Evolutionary conservation across 2,888 invertebrate species (phyloP), one percentile per base, ranked within the genome.

Genomic region (Coelinius sp.): DNA sequence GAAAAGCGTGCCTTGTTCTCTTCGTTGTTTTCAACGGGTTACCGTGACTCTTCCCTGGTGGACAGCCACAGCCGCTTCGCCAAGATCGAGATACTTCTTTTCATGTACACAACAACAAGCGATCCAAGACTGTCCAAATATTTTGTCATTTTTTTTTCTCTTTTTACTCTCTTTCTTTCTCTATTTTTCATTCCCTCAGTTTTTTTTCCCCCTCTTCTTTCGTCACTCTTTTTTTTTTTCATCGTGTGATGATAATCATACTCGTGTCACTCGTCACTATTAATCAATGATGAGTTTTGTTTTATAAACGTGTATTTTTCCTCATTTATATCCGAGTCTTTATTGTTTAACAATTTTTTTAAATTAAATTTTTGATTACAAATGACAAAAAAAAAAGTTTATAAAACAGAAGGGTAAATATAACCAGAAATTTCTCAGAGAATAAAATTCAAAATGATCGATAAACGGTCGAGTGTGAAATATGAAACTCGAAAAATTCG

Each of bases 51-150:
- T 65, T 73, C 66, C 59, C 49, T n/a, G 20, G 20, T 20, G 17
- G 81, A 82, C 78, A 79, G 78, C 52, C 82, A 80, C 81, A 76
- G 78, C 80, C 75, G n/a, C 75, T 79, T 77, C 75, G 79, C 82
- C 82, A 81, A n/a, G 82, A 84, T 79, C 78, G 78, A 70, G 38
- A 69, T 67, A 70, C 71, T 38, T 62, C 44, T 71, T 56, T 70
- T 73, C 49, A 17, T 17, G 35, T 59, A 59, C 35, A 17, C 20
- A 35, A 17, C 25, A 14, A 44, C 46, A 59, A 10, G 31, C 59
- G 10, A 59, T 59, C 17, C 59, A 20, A 20, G 31, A 59, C 35
- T 35, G n/a, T 59, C 20, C 25, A 35, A 59, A 59, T 56, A 59
- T 59, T 59, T 17, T 59, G 66, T 67, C 73, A 71, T 69, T 66